Conservation (phyloP, 2,888 invertebrate species). For the Diloba caeruleocephala region DNA sequence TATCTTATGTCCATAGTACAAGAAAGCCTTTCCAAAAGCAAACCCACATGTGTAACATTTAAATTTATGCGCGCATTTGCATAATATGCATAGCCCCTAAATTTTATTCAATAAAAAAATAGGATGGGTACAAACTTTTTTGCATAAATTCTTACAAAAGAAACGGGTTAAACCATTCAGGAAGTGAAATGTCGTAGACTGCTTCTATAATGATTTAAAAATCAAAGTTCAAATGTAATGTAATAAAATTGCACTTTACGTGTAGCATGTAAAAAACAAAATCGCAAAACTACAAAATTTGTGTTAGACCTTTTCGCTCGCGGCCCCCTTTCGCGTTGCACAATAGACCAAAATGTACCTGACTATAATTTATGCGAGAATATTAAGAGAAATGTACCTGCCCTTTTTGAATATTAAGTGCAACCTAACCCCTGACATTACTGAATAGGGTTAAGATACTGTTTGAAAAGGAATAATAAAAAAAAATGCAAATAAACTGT, state of each 20-base stretch:
- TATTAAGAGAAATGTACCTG: constrained; percentile 90
- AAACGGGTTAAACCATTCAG: constrained; percentile 88
- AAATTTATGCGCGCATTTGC: constrained; percentile 90
- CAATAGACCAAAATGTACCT: constrained; percentile 88
- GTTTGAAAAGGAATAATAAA: constrained; percentile 86
- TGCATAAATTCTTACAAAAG: constrained; percentile 89
- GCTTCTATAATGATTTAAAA: constrained; percentile 66
- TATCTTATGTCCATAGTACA: constrained; percentile 52
- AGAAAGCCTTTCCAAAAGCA: constrained; percentile 58
- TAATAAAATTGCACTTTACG: constrained; percentile 60
- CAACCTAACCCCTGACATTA: constrained; percentile 89
- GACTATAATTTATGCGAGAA: constrained; percentile 90
- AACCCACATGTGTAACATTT: constrained; percentile 66
- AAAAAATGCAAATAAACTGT: constrained; percentile 89
- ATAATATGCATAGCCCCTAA: constrained; percentile 89
- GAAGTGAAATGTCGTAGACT: constrained; percentile 86
- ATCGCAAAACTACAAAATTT: constrained; percentile 54
- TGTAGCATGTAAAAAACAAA: constrained; percentile 60
- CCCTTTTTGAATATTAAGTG: constrained; percentile 90
- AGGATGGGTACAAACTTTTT: constrained; percentile 89
- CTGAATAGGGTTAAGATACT: constrained; percentile 88
- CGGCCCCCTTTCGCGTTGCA: constrained; percentile 73
- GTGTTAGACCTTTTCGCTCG: constrained; percentile 66
- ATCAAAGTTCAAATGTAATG: constrained; percentile 62
- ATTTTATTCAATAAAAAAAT: constrained; percentile 89